Percentiles rank a stretch among this genome's conserved stretches.
These are phyloP conservation scores for Axea sp. DNA, from an alignment of 2,888 invertebrate genomes.

Conservation along the genomic window DNA sequence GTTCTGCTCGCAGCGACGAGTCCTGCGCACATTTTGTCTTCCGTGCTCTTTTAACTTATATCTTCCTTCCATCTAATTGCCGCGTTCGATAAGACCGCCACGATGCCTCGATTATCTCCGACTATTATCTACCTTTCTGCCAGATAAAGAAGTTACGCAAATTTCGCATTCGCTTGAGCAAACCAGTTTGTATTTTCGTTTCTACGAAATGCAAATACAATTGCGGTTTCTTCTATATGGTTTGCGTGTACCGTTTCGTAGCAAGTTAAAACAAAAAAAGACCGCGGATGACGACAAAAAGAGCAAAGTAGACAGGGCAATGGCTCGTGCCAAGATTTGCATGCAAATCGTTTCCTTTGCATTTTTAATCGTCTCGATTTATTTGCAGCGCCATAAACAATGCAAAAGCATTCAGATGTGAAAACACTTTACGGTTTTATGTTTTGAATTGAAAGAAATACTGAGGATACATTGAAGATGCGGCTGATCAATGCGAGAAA, in stretches of 20 bases:
- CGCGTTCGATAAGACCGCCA: slow-evolving; percentile 45
- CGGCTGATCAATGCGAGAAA: too few relatives aligned
- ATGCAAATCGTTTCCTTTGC: slow-evolving; percentile 44
- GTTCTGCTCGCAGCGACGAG: slow-evolving; percentile 24
- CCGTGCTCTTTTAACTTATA: slow-evolving; percentile 48
- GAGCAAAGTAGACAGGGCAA: slow-evolving; percentile 29
- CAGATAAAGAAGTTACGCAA: slow-evolving; percentile 58
- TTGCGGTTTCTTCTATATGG: slow-evolving; percentile 33
- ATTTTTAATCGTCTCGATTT: slow-evolving; percentile 48
- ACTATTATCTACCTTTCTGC: slow-evolving; percentile 45
- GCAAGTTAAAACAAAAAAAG: slow-evolving; percentile 4
- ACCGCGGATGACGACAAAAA: slow-evolving; percentile 22
- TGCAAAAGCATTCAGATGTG: not conserved
- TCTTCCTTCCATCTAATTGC: slow-evolving; percentile 49
- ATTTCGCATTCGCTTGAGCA: slow-evolving; percentile 36
- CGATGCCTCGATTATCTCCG: slow-evolving; percentile 49
- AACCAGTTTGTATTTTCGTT: slow-evolving; percentile 58
- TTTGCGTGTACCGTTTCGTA: not conserved
- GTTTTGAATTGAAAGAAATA: not conserved
- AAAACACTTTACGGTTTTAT: not conserved
- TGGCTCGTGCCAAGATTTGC: slow-evolving; percentile 58
- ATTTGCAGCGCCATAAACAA: slow-evolving; percentile 21
- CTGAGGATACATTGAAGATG: too few relatives aligned
- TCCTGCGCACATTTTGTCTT: slow-evolving; percentile 38
- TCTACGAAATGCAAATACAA: slow-evolving; percentile 57